Conservation (phyloP, 2,888 invertebrate species). For the Chymomyza procnemis region DNA sequence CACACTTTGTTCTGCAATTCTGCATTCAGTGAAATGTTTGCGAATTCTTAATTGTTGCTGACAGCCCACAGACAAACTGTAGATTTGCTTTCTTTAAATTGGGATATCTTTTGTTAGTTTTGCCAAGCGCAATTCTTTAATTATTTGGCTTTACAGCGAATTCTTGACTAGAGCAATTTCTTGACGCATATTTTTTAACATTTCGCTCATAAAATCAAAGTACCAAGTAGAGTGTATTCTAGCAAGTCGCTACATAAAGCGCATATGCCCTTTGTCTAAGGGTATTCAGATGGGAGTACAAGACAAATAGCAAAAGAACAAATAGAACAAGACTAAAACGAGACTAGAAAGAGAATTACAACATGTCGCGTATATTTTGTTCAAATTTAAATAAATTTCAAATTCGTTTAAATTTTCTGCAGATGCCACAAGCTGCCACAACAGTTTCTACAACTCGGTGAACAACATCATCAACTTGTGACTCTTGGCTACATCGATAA, state of each 20-base stretch:
- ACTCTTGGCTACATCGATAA: not conserved
- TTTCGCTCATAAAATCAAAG: no score
- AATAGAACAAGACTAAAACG: not conserved
- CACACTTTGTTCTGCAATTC: no score
- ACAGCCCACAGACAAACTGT: no score
- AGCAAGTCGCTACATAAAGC: not conserved
- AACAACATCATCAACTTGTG: not conserved
- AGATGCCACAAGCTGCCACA: not conserved
- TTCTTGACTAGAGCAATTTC: no score
- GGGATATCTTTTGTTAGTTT: no score
- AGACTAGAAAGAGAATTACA: slow-evolving; percentile 40
- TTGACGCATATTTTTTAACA: no score
- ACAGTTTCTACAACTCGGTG: not conserved
- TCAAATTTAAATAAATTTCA: slow-evolving; percentile 69
- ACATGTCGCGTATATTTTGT: slow-evolving; percentile 56
- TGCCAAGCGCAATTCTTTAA: no score
- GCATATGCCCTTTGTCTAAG: not conserved
- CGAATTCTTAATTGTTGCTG: no score
- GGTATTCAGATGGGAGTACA: not conserved
- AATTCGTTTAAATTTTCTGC: slow-evolving; percentile 44
- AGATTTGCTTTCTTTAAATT: no score
- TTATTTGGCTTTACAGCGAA: no score
- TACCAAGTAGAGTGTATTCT: no score
- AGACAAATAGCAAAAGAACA: slow-evolving; percentile 30
- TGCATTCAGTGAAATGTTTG: no score